Conservation (phyloP, 2,113 vertebrate species). For the Pyrgilauda ruficollis region DNA sequence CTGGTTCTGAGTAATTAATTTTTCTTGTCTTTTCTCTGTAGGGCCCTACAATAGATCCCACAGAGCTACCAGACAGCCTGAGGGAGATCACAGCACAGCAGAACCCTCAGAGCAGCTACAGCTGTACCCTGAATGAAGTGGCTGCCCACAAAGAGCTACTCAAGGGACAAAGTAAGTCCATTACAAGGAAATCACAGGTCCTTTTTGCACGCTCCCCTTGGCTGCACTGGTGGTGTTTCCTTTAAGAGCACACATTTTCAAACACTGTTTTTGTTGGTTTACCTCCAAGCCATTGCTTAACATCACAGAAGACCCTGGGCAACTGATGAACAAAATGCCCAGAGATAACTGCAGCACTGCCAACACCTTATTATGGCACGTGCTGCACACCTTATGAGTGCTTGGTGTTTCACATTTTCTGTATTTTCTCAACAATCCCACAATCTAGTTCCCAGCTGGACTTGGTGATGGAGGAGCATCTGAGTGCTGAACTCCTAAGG, state of each 20-base stretch:
- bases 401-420: not conserved
- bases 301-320: not conserved
- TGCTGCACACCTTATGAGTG: not conserved
- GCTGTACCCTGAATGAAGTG: not conserved
- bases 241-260: not conserved
- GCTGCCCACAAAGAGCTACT: not conserved
- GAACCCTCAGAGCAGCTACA: not conserved
- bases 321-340: not conserved
- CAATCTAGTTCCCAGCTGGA: not conserved
- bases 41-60: not conserved
- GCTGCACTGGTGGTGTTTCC: not conserved
- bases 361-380: not conserved
- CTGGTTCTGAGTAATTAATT: not conserved
- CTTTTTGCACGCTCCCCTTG: not conserved
- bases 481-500: not conserved
- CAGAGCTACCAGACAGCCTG: not conserved
- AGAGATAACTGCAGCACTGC: not conserved
- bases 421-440: not conserved
- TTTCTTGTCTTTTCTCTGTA: not conserved
- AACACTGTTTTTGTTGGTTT: not conserved
- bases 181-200: not conserved
- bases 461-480: not conserved
- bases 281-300: not conserved
- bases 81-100: not conserved
- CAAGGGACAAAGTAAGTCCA: slow-evolving; percentile 7